Percentiles rank a stretch among this genome's conserved stretches.
These are phyloP conservation scores for Drosophila yooni DNA, from an alignment of 2,888 invertebrate genomes.

Conservation along the genomic window DNA sequence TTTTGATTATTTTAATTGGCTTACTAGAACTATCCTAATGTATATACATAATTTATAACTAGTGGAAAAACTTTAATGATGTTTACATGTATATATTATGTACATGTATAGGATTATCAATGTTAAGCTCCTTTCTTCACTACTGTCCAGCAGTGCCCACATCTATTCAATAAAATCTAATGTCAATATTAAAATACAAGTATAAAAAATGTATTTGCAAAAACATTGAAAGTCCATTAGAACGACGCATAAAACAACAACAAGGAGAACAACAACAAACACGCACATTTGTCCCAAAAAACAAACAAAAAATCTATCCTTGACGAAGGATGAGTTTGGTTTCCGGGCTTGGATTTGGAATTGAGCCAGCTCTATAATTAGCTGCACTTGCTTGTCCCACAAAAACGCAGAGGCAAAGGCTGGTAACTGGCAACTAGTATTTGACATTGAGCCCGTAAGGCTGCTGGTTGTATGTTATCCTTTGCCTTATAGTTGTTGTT, in stretches of 20 bases:
- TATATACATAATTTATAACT: not conserved
- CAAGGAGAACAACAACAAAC: not conserved
- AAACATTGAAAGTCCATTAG: slow-evolving; percentile 77
- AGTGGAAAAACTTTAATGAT: not conserved
- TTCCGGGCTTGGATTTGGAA: not conserved
- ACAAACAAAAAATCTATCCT: slow-evolving; percentile 29
- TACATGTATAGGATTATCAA: not conserved
- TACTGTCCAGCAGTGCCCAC: not conserved
- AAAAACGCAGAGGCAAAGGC: slow-evolving; percentile 20
- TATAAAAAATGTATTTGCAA: slow-evolving; percentile 22
- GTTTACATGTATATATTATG: not conserved
- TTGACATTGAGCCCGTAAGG: slow-evolving; percentile 43
- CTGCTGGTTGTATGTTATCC: slow-evolving; percentile 37
- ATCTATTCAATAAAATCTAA: not conserved
- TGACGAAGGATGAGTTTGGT: slow-evolving; percentile 47
- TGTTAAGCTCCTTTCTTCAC: not conserved
- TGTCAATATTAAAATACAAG: slow-evolving; percentile 3
- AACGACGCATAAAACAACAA: slow-evolving; percentile 1
- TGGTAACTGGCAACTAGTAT: slow-evolving; percentile 29
- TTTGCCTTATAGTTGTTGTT: slow-evolving; percentile 47
- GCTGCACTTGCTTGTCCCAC: slow-evolving; percentile 66
- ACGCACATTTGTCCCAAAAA: slow-evolving; percentile 14
- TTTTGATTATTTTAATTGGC: not conserved
- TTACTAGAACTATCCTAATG: not conserved
- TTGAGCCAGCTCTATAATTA: slow-evolving; percentile 67